Base-by-base conservation (phyloP, 1,140 invertebrate species). In the Eumeta japonica region DNA sequence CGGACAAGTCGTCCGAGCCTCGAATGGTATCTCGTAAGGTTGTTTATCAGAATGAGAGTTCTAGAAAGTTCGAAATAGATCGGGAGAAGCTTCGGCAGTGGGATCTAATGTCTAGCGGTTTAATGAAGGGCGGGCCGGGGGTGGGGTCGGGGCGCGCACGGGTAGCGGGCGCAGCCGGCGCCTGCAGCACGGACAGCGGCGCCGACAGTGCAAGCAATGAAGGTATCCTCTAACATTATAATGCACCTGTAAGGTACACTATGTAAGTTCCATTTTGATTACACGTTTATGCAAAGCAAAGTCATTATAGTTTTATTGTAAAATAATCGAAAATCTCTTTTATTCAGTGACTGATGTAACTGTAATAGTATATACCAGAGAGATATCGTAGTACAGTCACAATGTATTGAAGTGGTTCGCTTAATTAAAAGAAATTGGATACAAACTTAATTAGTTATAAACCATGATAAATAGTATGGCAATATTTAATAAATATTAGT, bases 51-150 rank as follows among this genome's bases (percentile, higher is more conserved):
- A 43, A 50, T 39, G 62, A 48, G 37, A 53, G 49, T 39, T 72
- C 52, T 43, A 58, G 56, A 38, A 58, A 56, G 30, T 77, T 76
- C 76, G 87, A 88, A 60, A 83, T 90, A 48, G 89, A 91, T 75
- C 82, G 88, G 50, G 89, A 91, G 72, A 90, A 88, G 46, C 78
- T 91, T 46, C 79, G 89, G 18, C 89, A 91, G 56, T 91, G 89
- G 89, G 89, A 92, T 72, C 79, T 90, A 42, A 80, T 90, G 81
- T 91, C 88, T 28, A 89, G 88, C 77, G 88, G 77, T 46, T 58
- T 79, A 35, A 75, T 78, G 77, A 81, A 79, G 57, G 70, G 65
- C 37, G 62, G 57, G 39, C 40, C 47, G 52, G 72, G 65, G 58
- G 57, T 59, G 59, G 64, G 74, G 56, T 47, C 60, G 52, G 73